Conservation (phyloP, 1,140 invertebrate genomes). For the Leptinotarsa lineolata region DNA sequence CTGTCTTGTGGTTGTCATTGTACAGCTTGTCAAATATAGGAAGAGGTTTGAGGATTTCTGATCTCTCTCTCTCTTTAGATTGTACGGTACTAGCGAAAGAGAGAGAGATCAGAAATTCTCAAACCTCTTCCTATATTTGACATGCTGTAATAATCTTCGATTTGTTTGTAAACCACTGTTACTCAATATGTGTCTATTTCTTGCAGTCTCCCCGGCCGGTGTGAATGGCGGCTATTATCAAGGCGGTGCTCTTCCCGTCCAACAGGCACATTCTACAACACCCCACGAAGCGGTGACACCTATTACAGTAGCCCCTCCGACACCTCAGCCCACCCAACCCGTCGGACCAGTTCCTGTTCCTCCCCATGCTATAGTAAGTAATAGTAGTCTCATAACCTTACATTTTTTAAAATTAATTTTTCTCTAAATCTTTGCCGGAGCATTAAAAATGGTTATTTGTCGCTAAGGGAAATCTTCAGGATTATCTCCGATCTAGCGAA, state of each 20-base stretch:
- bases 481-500: not conserved
- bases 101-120: no score
- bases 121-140: no score
- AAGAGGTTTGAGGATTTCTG: no score
- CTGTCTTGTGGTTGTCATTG: no score
- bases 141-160: no score
- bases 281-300: slow-evolving; percentile 67
- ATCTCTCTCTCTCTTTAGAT: no score
- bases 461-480: not conserved
- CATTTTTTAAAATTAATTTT: not conserved
- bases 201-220: slow-evolving; percentile 62
- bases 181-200: not conserved
- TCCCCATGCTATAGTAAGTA: slow-evolving; percentile 54
- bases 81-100: no score
- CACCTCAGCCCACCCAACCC: slow-evolving; percentile 55
- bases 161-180: no score
- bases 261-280: slow-evolving; percentile 77
- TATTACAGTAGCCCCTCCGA: slow-evolving; percentile 58
- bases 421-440: not conserved
- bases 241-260: slow-evolving; percentile 68
- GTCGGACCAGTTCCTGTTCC: slow-evolving; percentile 54
- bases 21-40: no score
- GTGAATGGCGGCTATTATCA: slow-evolving; percentile 75
- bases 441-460: not conserved
- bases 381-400: not conserved